These are phyloP conservation scores for Dendroctonus valens DNA, from an alignment of 1,140 invertebrate species.

Conservation along the genomic window DNA sequence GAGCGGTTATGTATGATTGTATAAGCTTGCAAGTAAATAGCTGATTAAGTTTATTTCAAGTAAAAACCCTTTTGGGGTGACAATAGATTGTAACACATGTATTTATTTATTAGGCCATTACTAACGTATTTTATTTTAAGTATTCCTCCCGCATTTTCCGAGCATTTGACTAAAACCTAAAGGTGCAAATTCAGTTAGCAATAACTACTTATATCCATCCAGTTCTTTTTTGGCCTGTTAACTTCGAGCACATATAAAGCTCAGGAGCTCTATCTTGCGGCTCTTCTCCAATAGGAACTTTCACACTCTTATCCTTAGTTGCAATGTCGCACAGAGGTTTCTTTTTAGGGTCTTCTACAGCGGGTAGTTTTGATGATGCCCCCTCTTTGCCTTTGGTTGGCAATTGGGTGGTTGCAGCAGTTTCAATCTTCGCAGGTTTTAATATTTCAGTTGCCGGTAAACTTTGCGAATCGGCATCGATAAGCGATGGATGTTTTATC, in stretches of 20 bases:
- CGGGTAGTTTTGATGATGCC: neutral
- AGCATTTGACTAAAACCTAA: too few species aligned
- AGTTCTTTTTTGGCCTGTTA: slow-evolving; percentile 37
- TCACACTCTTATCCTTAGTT: neutral
- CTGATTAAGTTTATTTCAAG: neutral
- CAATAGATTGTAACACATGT: too few species aligned
- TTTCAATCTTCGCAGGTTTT: neutral
- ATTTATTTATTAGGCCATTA: too few species aligned
- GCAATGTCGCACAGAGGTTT: neutral
- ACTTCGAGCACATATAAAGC: slow-evolving; percentile 31
- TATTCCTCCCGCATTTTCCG: too few species aligned
- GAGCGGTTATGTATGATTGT: slow-evolving; percentile 17
- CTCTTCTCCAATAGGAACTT: neutral
- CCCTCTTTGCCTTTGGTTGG: neutral
- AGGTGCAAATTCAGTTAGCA: too few species aligned
- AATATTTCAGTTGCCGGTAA: neutral
- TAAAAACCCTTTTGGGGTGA: too few species aligned
- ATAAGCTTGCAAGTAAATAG: slow-evolving; percentile 13
- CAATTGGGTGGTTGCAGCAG: neutral
- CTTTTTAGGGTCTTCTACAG: neutral
- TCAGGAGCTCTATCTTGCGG: neutral
- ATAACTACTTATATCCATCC: slow-evolving; percentile 38
- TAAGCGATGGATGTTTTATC: neutral
- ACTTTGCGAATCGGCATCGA: neutral
- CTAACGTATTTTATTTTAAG: too few species aligned